Conservation (phyloP, 2,113 vertebrate genomes). For the Nansenia antarctica region DNA sequence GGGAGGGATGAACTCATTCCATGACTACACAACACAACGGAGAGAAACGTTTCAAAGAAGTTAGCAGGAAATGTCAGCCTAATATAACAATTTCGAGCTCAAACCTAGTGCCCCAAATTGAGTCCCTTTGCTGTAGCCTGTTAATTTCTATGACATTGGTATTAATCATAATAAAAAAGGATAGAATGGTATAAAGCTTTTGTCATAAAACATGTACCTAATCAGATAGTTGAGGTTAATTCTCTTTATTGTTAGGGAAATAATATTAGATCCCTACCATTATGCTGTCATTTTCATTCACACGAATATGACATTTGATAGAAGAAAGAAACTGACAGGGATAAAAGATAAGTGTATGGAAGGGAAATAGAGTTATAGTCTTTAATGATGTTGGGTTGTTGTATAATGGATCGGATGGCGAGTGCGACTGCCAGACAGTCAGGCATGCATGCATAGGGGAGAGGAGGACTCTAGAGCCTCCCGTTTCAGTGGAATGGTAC, state of each 20-base stretch:
- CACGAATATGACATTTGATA: background rate
- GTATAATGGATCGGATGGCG: too few species aligned
- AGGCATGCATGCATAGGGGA: too few species aligned
- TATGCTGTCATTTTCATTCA: background rate
- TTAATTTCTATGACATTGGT: background rate
- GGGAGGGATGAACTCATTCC: slow-evolving; percentile 17
- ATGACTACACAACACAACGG: slow-evolving; percentile 9
- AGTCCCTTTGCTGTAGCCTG: too few species aligned
- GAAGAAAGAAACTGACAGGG: background rate
- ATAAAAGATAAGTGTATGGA: background rate
- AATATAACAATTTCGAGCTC: background rate
- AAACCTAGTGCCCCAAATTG: too few species aligned
- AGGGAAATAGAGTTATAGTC: background rate
- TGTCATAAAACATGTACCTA: background rate
- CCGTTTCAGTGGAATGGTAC: slow-evolving; percentile 32
- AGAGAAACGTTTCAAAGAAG: background rate
- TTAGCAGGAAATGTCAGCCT: background rate
- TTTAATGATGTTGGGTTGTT: background rate
- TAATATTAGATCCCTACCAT: background rate
- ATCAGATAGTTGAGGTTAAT: background rate
- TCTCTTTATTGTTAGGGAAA: background rate
- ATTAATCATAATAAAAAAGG: background rate
- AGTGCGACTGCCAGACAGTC: background rate
- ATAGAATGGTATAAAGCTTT: background rate
- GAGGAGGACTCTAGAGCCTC: background rate